Evolutionary conservation across 2,797 vertebrate species (phyloP).

Genomic region (Anolis apletophallus): DNA sequence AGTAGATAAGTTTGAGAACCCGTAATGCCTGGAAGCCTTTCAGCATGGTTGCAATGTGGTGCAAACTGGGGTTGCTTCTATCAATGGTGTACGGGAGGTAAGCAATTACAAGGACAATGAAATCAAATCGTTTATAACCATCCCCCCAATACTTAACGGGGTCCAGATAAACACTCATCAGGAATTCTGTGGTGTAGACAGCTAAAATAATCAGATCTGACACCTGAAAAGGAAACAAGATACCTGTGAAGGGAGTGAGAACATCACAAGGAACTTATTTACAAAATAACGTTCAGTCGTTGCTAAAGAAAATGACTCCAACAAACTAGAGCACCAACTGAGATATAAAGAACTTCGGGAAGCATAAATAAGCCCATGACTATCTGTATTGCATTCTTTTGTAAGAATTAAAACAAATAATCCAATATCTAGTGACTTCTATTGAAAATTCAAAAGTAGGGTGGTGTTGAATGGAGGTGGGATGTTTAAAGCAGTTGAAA

Average conservation of each 20-base stretch:
- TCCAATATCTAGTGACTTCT: not conserved
- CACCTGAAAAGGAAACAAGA: conserved; percentile 52
- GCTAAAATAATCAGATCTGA: conserved; percentile 57
- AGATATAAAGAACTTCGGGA: not conserved
- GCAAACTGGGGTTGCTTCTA: accelerated
- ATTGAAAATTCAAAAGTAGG: not conserved
- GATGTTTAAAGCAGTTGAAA: too few species aligned
- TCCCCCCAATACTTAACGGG: conserved; percentile 55
- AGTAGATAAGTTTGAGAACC: conserved; percentile 56
- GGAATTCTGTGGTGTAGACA: conserved; percentile 58
- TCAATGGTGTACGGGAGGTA: not conserved
- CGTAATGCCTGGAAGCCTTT: conserved; percentile 53
- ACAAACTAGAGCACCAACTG: not conserved
- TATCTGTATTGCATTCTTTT: not conserved
- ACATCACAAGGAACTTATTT: not conserved
- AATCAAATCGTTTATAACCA: conserved; percentile 48
- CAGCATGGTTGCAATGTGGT: not conserved
- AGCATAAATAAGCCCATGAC: not conserved
- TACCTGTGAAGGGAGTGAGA: not conserved
- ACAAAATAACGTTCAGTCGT: not conserved
- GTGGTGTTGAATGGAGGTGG: not conserved
- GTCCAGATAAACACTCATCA: conserved; percentile 51
- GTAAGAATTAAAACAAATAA: not conserved
- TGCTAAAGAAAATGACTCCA: not conserved
- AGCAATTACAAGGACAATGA: conserved; percentile 30